Evolutionary conservation across 1,140 invertebrate species (phyloP), one percentile per base, ranked within the genome.

Genomic region (Drosophila nikananu): DNA sequence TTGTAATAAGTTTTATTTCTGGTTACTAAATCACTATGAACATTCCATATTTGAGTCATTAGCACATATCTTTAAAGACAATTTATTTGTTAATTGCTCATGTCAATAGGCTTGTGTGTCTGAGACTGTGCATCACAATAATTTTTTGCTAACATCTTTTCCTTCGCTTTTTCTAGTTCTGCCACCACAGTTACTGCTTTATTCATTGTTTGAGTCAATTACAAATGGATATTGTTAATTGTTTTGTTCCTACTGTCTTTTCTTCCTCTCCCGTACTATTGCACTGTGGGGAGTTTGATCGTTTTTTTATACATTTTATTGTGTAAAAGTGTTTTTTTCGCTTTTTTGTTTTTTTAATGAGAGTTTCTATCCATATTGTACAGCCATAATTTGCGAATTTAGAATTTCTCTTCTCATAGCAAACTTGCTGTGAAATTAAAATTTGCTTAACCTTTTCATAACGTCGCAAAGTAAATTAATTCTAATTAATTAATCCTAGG

Each of bases 181-280:
- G n/a, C 54, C 67, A 55, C 57, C 62, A 52, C 79, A 62, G 77
- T 87, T 83, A 68, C 83, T 87, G 83, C 76, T 87, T 87, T 87
- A 87, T 87, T 87, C 81, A 87, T 87, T 87, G 83, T 87, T 87
- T 87, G 84, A 87, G 84, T 87, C 84, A 87, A 87, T 87, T 87
- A 87, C 80, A 80, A 86, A 83, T 80, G 83, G 80, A 87, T 84
- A 87, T 87, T 87, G 83, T 87, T 87, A 87, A 87, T 87, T 87
- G 84, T 87, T 87, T 87, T 81, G 73, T 55, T 72, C 37, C 81
- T 63, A 27, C 54, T 64, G n/a, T 35, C 39, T n/a, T 41, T 55
- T 25, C 6, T 23, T 49, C 17, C 61, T 46, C 57, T 52, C 27
- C 58, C 66, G 46, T 39, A 60, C 63, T 32, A 35, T 2, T 17